Evolutionary conservation across 2,797 vertebrate species (phyloP).

Genomic region (Lepilemur ruficaudatus): DNA sequence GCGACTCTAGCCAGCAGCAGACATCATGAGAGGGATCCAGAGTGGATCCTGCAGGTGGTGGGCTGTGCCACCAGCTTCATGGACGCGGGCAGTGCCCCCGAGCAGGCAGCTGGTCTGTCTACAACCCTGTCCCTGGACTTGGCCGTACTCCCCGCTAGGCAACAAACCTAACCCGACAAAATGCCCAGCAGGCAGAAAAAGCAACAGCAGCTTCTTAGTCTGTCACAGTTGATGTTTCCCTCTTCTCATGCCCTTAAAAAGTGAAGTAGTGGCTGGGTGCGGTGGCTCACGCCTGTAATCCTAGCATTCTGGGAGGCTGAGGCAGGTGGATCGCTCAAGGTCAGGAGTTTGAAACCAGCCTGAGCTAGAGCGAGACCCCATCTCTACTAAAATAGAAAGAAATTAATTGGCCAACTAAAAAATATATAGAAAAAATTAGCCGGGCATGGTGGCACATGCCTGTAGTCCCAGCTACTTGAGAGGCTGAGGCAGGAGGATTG

Average conservation of each 20-base stretch:
- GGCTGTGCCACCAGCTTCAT: background rate
- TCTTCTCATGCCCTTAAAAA: background rate
- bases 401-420: too few relatives aligned
- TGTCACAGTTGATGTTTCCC: too few relatives aligned
- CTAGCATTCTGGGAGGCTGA: too few relatives aligned
- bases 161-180: background rate
- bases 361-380: too few relatives aligned
- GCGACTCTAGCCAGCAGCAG: background rate
- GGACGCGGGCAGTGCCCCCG: background rate
- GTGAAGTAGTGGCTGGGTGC: background rate
- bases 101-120: background rate
- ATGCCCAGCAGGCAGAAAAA: background rate
- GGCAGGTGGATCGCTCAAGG: too few relatives aligned
- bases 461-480: too few relatives aligned
- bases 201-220: background rate
- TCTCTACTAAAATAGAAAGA: too few relatives aligned
- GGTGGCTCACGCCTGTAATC: too few relatives aligned
- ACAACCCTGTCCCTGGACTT: background rate
- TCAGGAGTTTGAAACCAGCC: too few relatives aligned
- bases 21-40: background rate
- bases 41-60: background rate
- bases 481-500: too few relatives aligned
- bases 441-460: too few relatives aligned
- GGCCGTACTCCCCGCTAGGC: rapidly evolving
- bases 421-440: too few relatives aligned